These are phyloP conservation scores for Zoanthus gigantus DNA, from an alignment of 92 coral and sea anemone species.

Conservation along the genomic window DNA sequence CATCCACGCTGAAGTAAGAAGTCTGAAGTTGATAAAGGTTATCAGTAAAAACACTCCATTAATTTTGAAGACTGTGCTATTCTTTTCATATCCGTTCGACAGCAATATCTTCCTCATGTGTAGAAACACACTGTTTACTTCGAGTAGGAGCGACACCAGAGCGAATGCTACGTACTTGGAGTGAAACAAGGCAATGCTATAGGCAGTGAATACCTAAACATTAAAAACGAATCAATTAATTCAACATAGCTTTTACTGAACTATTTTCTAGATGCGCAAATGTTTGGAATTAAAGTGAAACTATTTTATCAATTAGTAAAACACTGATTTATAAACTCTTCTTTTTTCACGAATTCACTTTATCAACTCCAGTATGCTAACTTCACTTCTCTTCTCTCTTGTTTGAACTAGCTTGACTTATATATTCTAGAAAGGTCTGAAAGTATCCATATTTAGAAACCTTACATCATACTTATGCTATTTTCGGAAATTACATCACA, in stretches of 20 bases:
- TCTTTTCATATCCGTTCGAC: slow-evolving; percentile 38
- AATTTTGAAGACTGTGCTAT: slow-evolving; percentile 31
- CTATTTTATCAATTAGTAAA: too few species aligned
- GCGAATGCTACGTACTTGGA: slow-evolving; percentile 43
- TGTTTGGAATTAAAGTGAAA: too few species aligned
- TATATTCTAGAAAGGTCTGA: too few species aligned
- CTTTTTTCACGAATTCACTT: too few species aligned
- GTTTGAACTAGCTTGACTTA: too few species aligned
- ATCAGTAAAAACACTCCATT: slow-evolving; percentile 39
- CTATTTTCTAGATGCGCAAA: too few species aligned
- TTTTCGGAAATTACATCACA: too few species aligned
- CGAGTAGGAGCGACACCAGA: slow-evolving; percentile 26
- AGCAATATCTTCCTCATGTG: slow-evolving; percentile 44
- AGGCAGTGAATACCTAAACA: slow-evolving; percentile 15
- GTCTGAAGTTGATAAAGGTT: slow-evolving; percentile 36
- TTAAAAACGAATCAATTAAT: neutral
- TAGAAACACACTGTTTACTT: slow-evolving; percentile 41
- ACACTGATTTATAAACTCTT: too few species aligned
- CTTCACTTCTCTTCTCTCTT: too few species aligned
- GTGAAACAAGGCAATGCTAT: slow-evolving; percentile 25
- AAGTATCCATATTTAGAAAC: too few species aligned
- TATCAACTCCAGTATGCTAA: too few species aligned
- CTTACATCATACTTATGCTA: too few species aligned
- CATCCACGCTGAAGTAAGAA: slow-evolving; percentile 55
- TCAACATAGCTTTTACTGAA: neutral